These are phyloP conservation scores for Pseudopipra pipra DNA, from an alignment of 2,113 vertebrate genomes.

Conservation along the genomic window DNA sequence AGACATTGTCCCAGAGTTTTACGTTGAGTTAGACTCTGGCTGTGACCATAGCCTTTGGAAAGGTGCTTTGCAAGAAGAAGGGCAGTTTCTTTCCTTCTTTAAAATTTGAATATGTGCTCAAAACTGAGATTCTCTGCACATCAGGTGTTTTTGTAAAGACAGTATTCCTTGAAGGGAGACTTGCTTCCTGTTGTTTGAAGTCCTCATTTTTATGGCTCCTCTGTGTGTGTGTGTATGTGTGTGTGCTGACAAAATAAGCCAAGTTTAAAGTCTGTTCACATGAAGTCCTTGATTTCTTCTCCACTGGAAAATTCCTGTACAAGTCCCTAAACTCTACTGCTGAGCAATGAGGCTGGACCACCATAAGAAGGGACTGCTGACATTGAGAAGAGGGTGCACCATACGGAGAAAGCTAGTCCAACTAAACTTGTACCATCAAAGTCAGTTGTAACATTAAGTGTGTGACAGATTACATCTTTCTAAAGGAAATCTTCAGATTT, in stretches of 20 bases:
- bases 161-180: background rate
- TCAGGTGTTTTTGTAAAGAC: background rate
- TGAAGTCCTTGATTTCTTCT: background rate
- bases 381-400: background rate
- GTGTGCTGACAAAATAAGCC: background rate
- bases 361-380: background rate
- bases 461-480: background rate
- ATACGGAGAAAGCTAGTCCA: background rate
- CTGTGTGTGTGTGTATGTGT: no score
- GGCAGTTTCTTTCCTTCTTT: background rate
- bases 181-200: background rate
- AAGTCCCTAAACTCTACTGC: background rate
- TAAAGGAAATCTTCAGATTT: background rate
- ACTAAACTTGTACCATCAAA: background rate
- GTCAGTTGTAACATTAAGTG: background rate
- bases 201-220: background rate
- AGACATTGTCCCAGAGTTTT: fast-evolving
- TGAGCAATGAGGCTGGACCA: background rate
- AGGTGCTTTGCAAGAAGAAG: background rate
- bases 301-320: background rate
- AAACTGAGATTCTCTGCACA: background rate
- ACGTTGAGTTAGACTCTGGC: fast-evolving
- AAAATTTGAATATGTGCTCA: background rate
- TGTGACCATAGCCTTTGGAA: background rate
- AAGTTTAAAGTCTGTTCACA: background rate